Conservation (phyloP, 1,140 invertebrate genomes). For the Bombus impatiens region DNA sequence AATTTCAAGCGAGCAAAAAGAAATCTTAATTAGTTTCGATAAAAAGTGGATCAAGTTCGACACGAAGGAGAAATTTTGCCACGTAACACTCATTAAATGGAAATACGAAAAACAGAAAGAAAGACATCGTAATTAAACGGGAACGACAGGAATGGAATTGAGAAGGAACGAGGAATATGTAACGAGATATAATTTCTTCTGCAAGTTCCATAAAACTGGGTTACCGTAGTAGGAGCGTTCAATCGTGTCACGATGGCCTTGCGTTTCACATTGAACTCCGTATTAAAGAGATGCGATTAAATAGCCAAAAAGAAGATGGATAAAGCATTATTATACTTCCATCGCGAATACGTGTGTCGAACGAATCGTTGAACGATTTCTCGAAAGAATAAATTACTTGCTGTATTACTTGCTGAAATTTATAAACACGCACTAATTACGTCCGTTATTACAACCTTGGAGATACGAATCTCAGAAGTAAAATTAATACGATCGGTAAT, state of each 20-base stretch:
- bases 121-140: background rate
- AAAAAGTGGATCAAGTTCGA: background rate
- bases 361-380: background rate
- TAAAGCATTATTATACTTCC: background rate
- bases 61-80: background rate
- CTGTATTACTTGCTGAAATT: no score
- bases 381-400: no score
- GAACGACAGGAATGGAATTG: background rate
- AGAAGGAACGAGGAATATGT: background rate
- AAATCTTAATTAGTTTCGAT: conserved; percentile 12
- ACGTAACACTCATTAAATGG: background rate
- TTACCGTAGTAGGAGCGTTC: background rate
- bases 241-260: background rate
- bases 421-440: no score
- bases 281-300: background rate
- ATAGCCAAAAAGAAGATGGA: background rate
- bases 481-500: background rate
- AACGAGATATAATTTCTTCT: background rate
- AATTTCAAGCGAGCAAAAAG: background rate
- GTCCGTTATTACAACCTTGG: background rate
- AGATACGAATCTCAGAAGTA: background rate
- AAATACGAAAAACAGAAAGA: background rate
- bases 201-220: background rate
- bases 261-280: no score
- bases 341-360: background rate